phyloP scores from a whole-genome alignment of 2,888 invertebrate genomes.

The Tenthredo amoena region DNA sequence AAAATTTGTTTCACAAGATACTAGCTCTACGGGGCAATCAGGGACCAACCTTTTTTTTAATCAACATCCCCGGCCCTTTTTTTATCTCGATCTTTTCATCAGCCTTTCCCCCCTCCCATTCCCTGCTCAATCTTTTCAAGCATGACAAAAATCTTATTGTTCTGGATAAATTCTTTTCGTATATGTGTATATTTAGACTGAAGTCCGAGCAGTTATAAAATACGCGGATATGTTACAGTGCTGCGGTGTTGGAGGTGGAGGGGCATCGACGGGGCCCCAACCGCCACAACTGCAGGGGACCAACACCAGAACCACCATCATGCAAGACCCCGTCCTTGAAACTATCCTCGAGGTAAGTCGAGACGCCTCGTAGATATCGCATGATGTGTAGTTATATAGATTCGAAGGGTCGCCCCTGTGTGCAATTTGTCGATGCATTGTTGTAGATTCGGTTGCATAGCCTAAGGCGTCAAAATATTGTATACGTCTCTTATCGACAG shows the following conservation, averaged over 20 bases:
- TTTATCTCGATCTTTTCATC: slow-evolving; percentile 3
- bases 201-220: slow-evolving; percentile 6
- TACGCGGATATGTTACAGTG: slow-evolving; percentile 72
- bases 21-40: not conserved
- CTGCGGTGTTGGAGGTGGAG: slow-evolving; percentile 77
- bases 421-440: not conserved
- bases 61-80: slow-evolving; percentile 50
- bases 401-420: not conserved
- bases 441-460: not conserved
- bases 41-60: slow-evolving; percentile 2
- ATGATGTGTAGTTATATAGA: not conserved
- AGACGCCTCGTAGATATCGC: not conserved
- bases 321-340: slow-evolving; percentile 77
- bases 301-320: slow-evolving; percentile 73
- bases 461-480: not conserved
- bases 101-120: slow-evolving; percentile 4
- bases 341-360: slow-evolving; percentile 74
- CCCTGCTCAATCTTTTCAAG: slow-evolving; percentile 33
- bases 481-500: not conserved
- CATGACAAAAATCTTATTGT: slow-evolving; percentile 38
- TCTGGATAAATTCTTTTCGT: slow-evolving; percentile 11
- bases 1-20: not conserved
- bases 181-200: not conserved
- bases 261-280: slow-evolving; percentile 76
- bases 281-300: slow-evolving; percentile 75